Conservation (phyloP, 2,888 invertebrate genomes). For the Pardosa pseudoannulata region DNA sequence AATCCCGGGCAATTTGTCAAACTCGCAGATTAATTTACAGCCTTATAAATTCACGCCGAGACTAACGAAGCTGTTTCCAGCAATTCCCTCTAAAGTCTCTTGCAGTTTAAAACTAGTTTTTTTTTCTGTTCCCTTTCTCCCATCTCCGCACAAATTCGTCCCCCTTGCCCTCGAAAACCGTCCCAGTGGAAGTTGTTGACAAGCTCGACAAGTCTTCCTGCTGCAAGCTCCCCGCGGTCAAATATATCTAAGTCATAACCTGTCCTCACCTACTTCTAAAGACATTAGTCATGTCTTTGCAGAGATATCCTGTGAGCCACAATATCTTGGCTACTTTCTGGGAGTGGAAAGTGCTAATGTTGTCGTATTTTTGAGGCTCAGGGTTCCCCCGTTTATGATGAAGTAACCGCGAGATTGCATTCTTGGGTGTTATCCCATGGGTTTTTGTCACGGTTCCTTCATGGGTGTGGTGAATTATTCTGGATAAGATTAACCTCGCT, state of each 20-base stretch:
- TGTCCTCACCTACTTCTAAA: conserved; percentile 33
- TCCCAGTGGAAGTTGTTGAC: conserved; percentile 28
- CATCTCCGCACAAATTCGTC: background rate
- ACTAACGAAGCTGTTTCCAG: conserved; percentile 20
- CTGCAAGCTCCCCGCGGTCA: conserved; percentile 20
- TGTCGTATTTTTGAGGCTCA: conserved; percentile 48
- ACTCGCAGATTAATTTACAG: conserved; percentile 14
- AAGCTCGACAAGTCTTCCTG: conserved; percentile 29
- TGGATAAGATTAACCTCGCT: background rate
- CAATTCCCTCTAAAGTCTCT: background rate
- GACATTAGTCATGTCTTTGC: conserved; percentile 33
- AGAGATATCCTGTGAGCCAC: conserved; percentile 6
- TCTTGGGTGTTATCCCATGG: background rate
- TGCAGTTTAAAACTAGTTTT: background rate
- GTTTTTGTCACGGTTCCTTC: background rate
- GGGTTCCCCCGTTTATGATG: background rate
- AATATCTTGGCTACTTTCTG: conserved; percentile 5
- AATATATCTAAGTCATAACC: conserved; percentile 40
- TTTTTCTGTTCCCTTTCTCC: background rate
- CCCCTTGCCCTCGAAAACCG: background rate
- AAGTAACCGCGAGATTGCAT: conserved; percentile 6
- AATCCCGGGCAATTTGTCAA: conserved; percentile 29
- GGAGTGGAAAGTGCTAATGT: conserved; percentile 34
- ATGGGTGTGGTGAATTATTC: background rate
- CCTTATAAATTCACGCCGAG: conserved; percentile 14